Evolutionary conservation across 1,140 invertebrate genomes (phyloP).

Genomic region (Euwallacea fornicatus): DNA sequence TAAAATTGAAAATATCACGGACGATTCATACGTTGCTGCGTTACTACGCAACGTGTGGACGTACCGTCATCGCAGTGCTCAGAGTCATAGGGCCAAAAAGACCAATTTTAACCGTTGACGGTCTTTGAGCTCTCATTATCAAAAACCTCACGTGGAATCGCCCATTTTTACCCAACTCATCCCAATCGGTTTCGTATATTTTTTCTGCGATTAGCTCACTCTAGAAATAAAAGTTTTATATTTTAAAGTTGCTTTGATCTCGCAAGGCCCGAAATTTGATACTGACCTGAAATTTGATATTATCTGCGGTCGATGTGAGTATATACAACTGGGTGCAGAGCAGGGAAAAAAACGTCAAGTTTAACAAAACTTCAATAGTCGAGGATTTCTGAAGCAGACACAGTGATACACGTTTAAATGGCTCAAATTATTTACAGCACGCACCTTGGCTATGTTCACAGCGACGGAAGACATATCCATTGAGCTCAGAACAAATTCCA

Average conservation of each 20-base stretch:
- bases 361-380: background rate
- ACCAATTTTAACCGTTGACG: background rate
- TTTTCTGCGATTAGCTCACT: background rate
- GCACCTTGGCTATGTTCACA: background rate
- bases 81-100: background rate
- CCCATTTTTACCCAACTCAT: background rate
- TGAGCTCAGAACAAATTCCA: conserved; percentile 16
- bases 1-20: background rate
- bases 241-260: background rate
- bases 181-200: background rate
- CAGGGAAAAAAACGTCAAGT: background rate
- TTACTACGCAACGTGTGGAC: background rate
- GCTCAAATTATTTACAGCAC: background rate
- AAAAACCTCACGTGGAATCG: background rate
- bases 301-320: background rate
- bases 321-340: background rate
- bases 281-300: background rate
- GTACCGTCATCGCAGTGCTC: background rate
- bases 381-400: background rate
- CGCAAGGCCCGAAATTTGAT: no score
- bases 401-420: background rate
- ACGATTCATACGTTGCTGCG: background rate
- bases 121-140: background rate
- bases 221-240: background rate
- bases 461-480: conserved; percentile 17